Base-by-base conservation (phyloP, 2,888 invertebrate genomes). In the Microchrysa polita region DNA sequence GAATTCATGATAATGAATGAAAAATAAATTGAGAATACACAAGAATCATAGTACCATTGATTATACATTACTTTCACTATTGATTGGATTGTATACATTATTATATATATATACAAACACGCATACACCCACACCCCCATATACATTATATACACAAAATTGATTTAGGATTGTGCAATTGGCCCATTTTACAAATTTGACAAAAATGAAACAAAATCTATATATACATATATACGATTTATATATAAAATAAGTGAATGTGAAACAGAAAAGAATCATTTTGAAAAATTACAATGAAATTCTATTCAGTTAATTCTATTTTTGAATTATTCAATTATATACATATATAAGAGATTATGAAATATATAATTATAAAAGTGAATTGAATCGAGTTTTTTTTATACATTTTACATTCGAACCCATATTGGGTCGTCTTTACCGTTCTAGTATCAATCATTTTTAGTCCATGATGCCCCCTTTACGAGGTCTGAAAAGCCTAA, bases 131-230 rank as follows among this genome's bases (percentile, higher is more conserved):
- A 34, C 27, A 34, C 27, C 2, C 7, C 7, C 14, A 65, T 27
- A 67, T 20, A n/a, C 12, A 67, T 16, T 52, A 53, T 53, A 67
- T 52, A 53, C 22, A 34, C 34, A 67, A n/a, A 53, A 52, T 40
- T 69, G 16, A 69, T 69, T 69, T 69, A 69, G 57, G 57, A 69
- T 57, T 69, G 69, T 69, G 69, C 69, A 69, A 69, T 69, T 57
- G 69, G 69, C 69, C 57, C 55, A 22, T 16, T 34, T 16, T 40
- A 69, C 20, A 57, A 69, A 57, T 53, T n/a, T 67, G 5, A 27
- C n/a, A 63, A 63, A 63, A 34, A 63, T n/a, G 2, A 27, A 59
- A 9, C 40, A 40, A 63, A 40, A 18, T 40, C 14, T n/a, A n/a
- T 7, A 48, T 7, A 48, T 5, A 48, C 4, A 48, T 34, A 34